Base-by-base conservation (phyloP, 2,797 vertebrate species). In the Leucoraja ocellata region DNA sequence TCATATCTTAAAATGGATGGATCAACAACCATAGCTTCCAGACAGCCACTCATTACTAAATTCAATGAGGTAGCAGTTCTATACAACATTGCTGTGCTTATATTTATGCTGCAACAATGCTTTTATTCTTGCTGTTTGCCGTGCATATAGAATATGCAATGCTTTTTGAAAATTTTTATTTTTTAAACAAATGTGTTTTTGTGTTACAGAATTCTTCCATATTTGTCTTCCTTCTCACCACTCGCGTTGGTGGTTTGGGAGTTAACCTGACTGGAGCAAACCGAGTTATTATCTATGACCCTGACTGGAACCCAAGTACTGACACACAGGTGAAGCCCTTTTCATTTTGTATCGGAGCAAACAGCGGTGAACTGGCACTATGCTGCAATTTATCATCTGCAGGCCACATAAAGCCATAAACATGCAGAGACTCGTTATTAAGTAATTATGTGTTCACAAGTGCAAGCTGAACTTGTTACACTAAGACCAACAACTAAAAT, bases 231-330 rank as follows among this genome's bases (percentile, higher is more conserved):
- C 97, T 99, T 94, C 96, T 99, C 94, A 99, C 99, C 91, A 99
- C 99, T 93, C 98, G 97, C 95, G 99, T 99, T 46, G 99, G 99
- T 92, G 99, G 99, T 93, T 95, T 99, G 93, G 99, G 99, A 93
- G 96, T 99, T 94, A 99, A 99, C 95, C 96, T 99, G 95, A 99
- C 99, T 0, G 99, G 99, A 93, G 99, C 99, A 94, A 98, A 99
- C 96, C 95, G 99, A 94, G 99, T 99, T 94, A 98, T 99, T 95
- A 98, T 99, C 96, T 99, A 98, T 78, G 99, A 99, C 94, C 99
- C 99, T 11, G 99, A 99, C 96, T 99, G 99, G 99, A 99, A 99
- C 95, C 99, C 99, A 71, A 99, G 98, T 94, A 99, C 98, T 0
- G 99, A 99, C 95, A 99, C 98, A 18, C 99, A 99, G 98, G 99